Percentiles rank a stretch among this genome's conserved stretches.
Evolutionary conservation across 2,797 vertebrate genomes (phyloP).

Genomic region (Heteromormyrus szaboi): DNA sequence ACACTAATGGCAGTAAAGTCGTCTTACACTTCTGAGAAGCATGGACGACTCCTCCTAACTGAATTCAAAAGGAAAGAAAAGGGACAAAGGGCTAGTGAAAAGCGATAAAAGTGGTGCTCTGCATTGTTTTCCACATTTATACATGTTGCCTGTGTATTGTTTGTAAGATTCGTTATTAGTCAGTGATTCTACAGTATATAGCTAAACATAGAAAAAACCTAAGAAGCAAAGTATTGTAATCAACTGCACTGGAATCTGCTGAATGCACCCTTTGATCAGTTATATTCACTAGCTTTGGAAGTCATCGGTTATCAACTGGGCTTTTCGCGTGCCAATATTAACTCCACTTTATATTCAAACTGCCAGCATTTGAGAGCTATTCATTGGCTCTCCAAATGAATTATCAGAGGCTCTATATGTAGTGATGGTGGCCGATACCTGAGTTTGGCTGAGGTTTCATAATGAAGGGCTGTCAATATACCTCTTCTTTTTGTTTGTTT

Average conservation of each 20-base stretch:
- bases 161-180: neutral
- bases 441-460: neutral
- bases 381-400: constrained; percentile 13
- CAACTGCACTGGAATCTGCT: neutral
- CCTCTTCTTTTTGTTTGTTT: neutral
- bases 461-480: constrained; percentile 10
- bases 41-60: neutral
- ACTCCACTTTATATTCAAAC: constrained; percentile 12
- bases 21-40: neutral
- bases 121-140: neutral
- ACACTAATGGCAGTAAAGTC: constrained; percentile 33
- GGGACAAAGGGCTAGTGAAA: neutral
- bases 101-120: neutral
- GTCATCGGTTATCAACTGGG: constrained; percentile 4
- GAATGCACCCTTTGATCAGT: neutral
- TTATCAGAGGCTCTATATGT: constrained; percentile 11
- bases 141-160: neutral
- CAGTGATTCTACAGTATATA: neutral
- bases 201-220: neutral
- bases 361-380: constrained; percentile 10
- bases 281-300: constrained; percentile 1
- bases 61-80: neutral
- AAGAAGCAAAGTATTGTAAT: neutral
- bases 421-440: neutral
- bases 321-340: constrained; percentile 16